phyloP scores from a whole-genome alignment of 2,797 vertebrate genomes.

The Monodelphis domestica region DNA sequence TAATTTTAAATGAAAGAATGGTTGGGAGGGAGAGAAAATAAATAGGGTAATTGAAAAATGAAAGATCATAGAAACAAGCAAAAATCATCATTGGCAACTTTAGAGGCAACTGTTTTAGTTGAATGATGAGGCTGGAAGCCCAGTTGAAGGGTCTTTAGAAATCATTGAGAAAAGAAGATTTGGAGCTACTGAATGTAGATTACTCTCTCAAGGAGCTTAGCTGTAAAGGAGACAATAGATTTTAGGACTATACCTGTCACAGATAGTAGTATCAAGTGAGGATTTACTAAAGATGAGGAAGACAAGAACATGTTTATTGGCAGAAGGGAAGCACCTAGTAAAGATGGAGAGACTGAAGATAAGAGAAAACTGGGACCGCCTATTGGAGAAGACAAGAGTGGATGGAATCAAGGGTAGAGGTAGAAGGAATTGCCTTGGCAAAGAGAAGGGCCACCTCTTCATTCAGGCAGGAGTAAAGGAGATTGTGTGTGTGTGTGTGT shows the following conservation, averaged over 20 bases:
- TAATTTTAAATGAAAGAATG: background rate
- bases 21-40: background rate
- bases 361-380: background rate
- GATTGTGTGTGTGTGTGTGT: background rate
- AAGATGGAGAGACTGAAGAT: background rate
- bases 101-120: background rate
- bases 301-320: background rate
- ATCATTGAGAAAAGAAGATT: background rate
- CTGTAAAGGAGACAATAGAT: background rate
- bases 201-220: background rate
- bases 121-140: background rate
- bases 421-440: background rate
- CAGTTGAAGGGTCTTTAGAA: background rate
- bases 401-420: background rate
- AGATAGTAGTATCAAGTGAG: background rate
- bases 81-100: background rate
- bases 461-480: background rate
- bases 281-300: background rate
- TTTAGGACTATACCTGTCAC: background rate
- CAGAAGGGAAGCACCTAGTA: background rate
- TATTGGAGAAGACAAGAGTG: background rate
- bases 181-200: background rate
- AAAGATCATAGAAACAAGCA: background rate
- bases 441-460: background rate
- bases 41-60: background rate